Evolutionary conservation across 2,888 invertebrate genomes (phyloP), one percentile per base, ranked within the genome.

Genomic region (Ctena decussata): DNA sequence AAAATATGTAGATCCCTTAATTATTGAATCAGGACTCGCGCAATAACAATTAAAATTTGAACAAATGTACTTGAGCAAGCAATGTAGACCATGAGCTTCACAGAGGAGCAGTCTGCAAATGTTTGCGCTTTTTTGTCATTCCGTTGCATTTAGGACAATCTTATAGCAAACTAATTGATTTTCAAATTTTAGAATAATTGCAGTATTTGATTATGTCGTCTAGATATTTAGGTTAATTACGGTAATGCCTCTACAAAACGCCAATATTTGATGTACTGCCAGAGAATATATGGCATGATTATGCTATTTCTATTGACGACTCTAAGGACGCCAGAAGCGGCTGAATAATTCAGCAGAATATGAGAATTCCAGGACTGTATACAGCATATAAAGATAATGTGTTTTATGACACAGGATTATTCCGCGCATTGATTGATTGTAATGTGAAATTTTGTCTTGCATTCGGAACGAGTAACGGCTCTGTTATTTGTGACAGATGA

Each of bases 281-380:
- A 18, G 18, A 21, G 5, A 27, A 65, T 11, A 65, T 65, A 65
- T 35, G 35, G 35, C 32, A 65, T 65, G 32, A 65, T 65, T 65
- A 65, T 65, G 8, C 65, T 24, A 35, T 18, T 46, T 46, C 46
- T 46, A 5, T 15, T 15, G 57, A 57, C 57, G 27, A 24, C 5
- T 3, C 65, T 18, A 65, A 65, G 65, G 6, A 1, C 21, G 65
- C 32, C 18, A 24, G 18, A 35, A 6, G 35, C 8, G 6, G 32
- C 65, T 65, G 65, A 27, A 65, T 65, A 30, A 65, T 65, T 65
- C 35, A 65, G 30, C 24, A 65, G 65, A 65, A 65, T 65, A 35
- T 32, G 65, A 65, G 57, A 24, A 24, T 27, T 57, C 27, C 57
- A 57, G 57, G n/a, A 57, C n/a, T 27, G 24, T 57, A 57, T 57